These are phyloP conservation scores for Epirrhoe alternata DNA, from an alignment of 2,888 invertebrate genomes.

Conservation along the genomic window DNA sequence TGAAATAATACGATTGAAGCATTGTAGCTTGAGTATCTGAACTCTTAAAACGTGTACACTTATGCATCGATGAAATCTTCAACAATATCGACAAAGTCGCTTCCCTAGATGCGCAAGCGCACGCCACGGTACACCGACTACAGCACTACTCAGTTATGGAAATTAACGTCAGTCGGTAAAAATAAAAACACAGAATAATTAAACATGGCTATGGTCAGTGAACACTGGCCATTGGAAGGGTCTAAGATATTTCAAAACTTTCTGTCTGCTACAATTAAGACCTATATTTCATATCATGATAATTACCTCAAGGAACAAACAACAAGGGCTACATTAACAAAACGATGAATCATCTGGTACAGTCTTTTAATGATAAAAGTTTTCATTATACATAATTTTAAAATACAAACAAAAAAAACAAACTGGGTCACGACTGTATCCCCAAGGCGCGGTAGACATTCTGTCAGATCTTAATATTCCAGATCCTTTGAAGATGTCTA, in stretches of 20 bases:
- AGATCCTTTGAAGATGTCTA: too few species aligned
- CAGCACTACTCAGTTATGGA: conserved; percentile 78
- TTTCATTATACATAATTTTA: too few species aligned
- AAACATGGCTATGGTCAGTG: conserved; percentile 71
- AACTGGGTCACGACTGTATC: too few species aligned
- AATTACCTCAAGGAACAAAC: not conserved
- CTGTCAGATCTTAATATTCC: too few species aligned
- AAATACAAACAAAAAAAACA: too few species aligned
- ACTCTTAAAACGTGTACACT: too few species aligned
- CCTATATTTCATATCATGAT: not conserved
- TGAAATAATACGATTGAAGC: too few species aligned
- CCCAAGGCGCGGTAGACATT: too few species aligned
- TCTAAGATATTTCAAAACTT: conserved; percentile 55
- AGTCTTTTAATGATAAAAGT: not conserved
- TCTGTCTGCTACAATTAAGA: conserved; percentile 26
- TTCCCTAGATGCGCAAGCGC: conserved; percentile 63
- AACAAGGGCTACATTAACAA: not conserved
- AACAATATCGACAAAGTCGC: conserved; percentile 50
- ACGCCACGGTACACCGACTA: conserved; percentile 75
- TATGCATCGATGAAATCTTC: not conserved
- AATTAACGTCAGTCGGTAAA: conserved; percentile 73
- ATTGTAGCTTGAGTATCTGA: too few species aligned
- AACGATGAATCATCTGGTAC: not conserved
- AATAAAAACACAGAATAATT: conserved; percentile 80
- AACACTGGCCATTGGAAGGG: conserved; percentile 65